Evolutionary conservation across 2,113 vertebrate genomes (phyloP), one percentile per base, ranked within the genome.

Genomic region (Urocynchramus pylzowi): DNA sequence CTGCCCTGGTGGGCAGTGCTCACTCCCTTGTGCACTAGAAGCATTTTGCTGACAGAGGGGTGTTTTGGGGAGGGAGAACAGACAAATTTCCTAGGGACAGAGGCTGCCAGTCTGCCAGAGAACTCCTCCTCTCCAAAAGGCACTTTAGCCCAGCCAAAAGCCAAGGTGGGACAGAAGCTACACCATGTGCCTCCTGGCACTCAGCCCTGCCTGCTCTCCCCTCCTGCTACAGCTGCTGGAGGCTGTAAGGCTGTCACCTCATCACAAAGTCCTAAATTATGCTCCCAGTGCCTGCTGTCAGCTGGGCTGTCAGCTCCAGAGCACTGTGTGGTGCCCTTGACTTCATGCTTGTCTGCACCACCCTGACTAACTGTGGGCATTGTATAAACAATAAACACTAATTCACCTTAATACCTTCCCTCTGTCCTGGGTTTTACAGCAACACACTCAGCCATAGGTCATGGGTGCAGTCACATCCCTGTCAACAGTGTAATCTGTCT

Each of bases 231-330:
- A 80, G 75, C 63, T 87, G 18, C 35, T 86, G 79, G 54, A 74
- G 71, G 63, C 83, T 77, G 27, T 45, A 54, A 28, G 64, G 82
- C 75, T 94, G 87, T 93, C 71, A 88, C 65, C 28, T 42, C 2
- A 0, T 71, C 74, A 76, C 42, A 53, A 16, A 70, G 24, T 54
- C 75, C 75, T 91, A 39, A 91, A 93, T 87, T 65, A 47, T 0
- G 0, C 33, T 88, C 64, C 45, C 65, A 56, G 68, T 63, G 68
- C 83, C 80, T 84, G 84, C 63, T 95, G 87, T 82, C 86, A 91
- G 69, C 89, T 64, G 77, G 69, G 86, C 87, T 94, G 81, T 91
- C 95, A 83, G 87, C 41, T 88, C 77, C 87, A 65, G 30, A 83
- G 82, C 54, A 18, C 50, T 0, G 3, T 28, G 50, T 69, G 49